Base-by-base conservation (phyloP, 2,797 vertebrate species). In the Cottoperca gobio region DNA sequence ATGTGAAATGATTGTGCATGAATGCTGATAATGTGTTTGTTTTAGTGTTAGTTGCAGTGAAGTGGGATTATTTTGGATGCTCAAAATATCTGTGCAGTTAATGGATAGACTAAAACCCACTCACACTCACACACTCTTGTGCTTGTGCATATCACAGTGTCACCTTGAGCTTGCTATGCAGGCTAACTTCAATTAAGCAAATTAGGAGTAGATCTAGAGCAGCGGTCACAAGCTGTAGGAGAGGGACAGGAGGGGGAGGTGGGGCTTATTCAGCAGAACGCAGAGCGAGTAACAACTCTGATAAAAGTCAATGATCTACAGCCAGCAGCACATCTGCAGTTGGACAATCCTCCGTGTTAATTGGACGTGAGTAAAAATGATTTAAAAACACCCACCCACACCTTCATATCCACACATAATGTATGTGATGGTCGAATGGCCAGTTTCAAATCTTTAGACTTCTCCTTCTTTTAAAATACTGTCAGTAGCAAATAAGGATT, bases 101-200 rank as follows among this genome's bases (percentile, higher is more conserved):
- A 13, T 58, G 35, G 70, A 26, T 48, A 45, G 58, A 79, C 80
- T 64, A 23, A 42, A n/a, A 35, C 78, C 35, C 39, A 5, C 40
- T 37, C 53, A 31, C 68, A 35, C 40, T 33, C 78, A 52, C 73
- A 68, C 78, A 69, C 65, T 61, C 45, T 46, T 4, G 21, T 43
- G 48, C 76, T 48, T 24, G 42, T 75, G 74, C 74, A 69, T 66
- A 80, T 83, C 65, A 54, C 70, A 71, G 90, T 86, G 92, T 93
- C 91, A 93, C 91, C 91, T 92, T 92, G 88, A 90, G 87, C 87
- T 79, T 68, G 90, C 86, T 80, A 88, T 52, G 89, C 85, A 75
- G 90, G 87, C 86, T 93, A 91, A 91, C 89, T 89, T 93, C 88
- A 92, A 93, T 93, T 92, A 93, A 83, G 90, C 90, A 91, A 93